Evolutionary conservation across 2,888 invertebrate species (phyloP).

Genomic region (Andrena dorsata): DNA sequence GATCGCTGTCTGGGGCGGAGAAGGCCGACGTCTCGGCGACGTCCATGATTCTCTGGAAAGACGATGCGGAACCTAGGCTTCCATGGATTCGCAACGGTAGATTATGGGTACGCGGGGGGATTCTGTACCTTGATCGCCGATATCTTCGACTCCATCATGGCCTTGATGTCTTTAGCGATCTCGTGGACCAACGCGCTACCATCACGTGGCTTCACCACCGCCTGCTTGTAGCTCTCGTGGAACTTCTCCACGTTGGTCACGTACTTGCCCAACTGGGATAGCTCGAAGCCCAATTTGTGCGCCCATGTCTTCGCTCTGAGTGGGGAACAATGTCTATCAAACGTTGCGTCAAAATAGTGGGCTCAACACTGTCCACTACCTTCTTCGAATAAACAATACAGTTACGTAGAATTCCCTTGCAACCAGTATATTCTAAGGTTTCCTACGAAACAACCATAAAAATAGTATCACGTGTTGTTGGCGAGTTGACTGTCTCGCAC

Average conservation of each 20-base stretch:
- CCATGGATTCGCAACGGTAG: not conserved
- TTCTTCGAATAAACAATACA: too few relatives aligned
- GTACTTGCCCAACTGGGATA: conserved; percentile 92
- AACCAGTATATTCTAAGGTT: too few relatives aligned
- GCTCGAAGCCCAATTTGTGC: conserved; percentile 91
- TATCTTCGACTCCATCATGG: conserved; percentile 95
- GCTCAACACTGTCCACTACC: too few relatives aligned
- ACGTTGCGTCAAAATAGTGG: not conserved
- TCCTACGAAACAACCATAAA: too few relatives aligned
- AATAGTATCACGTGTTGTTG: too few relatives aligned
- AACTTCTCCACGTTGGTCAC: conserved; percentile 92
- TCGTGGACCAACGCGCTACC: conserved; percentile 92
- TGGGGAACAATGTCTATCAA: not conserved
- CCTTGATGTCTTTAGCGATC: conserved; percentile 93
- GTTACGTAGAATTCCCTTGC: too few relatives aligned
- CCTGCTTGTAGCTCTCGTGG: conserved; percentile 93
- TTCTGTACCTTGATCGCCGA: conserved; percentile 91
- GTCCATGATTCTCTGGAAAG: conserved; percentile 92
- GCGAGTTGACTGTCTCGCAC: too few relatives aligned
- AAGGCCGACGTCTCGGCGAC: conserved; percentile 94
- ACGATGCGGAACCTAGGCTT: not conserved
- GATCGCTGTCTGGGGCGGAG: conserved; percentile 82
- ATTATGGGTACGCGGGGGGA: conserved; percentile 33
- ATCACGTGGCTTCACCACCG: conserved; percentile 90
- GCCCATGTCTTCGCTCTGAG: conserved; percentile 92